phyloP scores from a whole-genome alignment of 2,113 vertebrate species.

The Hippocampus abdominalis region DNA sequence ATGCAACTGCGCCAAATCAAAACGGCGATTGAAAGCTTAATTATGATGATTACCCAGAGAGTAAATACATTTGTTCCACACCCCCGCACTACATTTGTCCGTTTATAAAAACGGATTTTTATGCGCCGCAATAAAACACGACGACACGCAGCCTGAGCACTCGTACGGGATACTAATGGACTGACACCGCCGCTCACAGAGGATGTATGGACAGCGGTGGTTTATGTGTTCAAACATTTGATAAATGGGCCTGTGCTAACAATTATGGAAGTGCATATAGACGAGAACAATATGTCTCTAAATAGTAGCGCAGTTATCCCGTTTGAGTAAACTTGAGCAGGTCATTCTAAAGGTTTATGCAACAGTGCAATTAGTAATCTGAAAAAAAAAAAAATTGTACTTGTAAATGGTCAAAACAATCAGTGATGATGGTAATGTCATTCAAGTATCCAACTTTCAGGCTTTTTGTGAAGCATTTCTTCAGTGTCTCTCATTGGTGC shows the following conservation, averaged over 20 bases:
- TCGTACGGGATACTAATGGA: constrained; percentile 43
- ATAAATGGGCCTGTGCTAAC: background rate
- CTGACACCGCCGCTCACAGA: constrained; percentile 13
- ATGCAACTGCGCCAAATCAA: constrained; percentile 23
- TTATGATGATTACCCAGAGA: constrained; percentile 15
- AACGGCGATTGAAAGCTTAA: constrained; percentile 40
- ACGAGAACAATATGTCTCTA: background rate
- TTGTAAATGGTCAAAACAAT: background rate
- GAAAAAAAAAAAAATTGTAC: background rate
- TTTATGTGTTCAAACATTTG: constrained; percentile 12
- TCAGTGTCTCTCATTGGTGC: constrained; percentile 7
- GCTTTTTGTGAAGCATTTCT: background rate
- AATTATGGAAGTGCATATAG: background rate
- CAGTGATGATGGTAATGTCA: no score
- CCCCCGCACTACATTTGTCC: background rate
- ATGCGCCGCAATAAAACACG: constrained; percentile 42
- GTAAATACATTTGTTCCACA: constrained; percentile 28
- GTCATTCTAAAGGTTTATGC: background rate
- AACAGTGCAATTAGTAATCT: background rate
- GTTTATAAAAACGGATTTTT: constrained; percentile 17
- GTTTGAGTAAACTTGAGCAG: background rate
- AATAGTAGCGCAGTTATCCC: background rate
- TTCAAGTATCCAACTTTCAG: background rate
- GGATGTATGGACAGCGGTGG: background rate
- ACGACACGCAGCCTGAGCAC: constrained; percentile 26